Base-by-base conservation (phyloP, 2,797 vertebrate species). In the Linurgus olivaceus region DNA sequence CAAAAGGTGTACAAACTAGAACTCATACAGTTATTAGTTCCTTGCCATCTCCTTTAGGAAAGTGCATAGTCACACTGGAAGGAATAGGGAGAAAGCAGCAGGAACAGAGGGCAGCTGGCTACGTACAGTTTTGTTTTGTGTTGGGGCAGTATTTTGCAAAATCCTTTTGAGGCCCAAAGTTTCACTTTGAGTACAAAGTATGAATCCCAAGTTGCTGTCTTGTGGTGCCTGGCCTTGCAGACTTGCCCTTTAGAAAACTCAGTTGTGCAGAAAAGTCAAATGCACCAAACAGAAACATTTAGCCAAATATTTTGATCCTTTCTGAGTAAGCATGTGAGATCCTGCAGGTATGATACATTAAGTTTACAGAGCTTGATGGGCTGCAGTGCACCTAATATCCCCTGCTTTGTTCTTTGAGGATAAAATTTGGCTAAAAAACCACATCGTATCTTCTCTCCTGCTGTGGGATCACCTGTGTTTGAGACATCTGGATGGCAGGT, bases 401-500 rank as follows among this genome's bases (percentile, higher is more conserved):
- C 2, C 31, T 66, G 31, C 42, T 86, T 86, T 72, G 17, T 28
- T 51, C 35, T 48, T 52, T 62, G 45, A 68, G 24, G 23, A 42
- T 26, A 52, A 87, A 85, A 82, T 59, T 26, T 82, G 20, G 0
- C 54, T 42, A 44, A 42, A 72, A 77, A 37, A 38, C 0, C 57
- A 29, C 4, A 15, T 17, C 1, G 0, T 54, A 25, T 58, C n/a
- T 68, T 61, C 31, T 70, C 16, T 66, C 3, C 2, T 1, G 1
- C 31, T 50, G 18, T 81, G 51, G 31, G 12, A 54, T 93, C 16
- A 7, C 0, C 1, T 26, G 13, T 67, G 15, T 77, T 57, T 59
- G 33, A 63, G 68, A 42, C 13, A 24, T 51, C 31, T 65, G 35
- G 13, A 5, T 47, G 28, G 24, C 62, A 68, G n/a, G 15, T 52